Evolutionary conservation across 2,113 vertebrate genomes (phyloP), one percentile per base, ranked within the genome.

Genomic region (Microcebus murinus): DNA sequence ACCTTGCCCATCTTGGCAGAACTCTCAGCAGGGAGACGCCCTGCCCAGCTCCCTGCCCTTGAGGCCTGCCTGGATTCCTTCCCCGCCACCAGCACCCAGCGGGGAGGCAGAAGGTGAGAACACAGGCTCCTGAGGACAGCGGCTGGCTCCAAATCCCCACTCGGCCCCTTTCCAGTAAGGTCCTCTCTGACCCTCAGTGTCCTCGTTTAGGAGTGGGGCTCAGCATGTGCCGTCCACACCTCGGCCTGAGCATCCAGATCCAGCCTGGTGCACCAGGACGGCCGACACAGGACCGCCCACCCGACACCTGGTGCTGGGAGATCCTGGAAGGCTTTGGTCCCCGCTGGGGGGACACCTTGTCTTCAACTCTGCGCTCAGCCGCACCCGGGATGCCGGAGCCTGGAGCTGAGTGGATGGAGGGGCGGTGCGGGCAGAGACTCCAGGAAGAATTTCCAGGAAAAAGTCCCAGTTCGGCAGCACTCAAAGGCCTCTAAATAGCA

Each of bases 371-470:
- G 4, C 6, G 18, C 18, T 45, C 74, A 15, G 52, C 3, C 0
- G 0, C 29, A 0, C 2, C 36, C 36, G 1, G 25, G 15, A 2
- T 0, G 1, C 57, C 7, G 1, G 3, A 15, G 7, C 29, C 96
- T 85, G 85, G 34, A 31, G 76, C 42, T 9, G 10, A 55, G 57
- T 0, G 27, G 8, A 3, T 0, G 23, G 13, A 5, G 50, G 42
- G 13, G 14, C 9, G 0, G 12, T 0, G 0, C 23, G 68, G 45
- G 65, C 29, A 63, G 18, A 0, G 17, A 23, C 2, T 9, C 23
- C 0, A 0, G 0, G 10, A 15, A 0, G n/a, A 12, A 31, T 1
- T 42, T 13, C 25, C 21, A 36, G 63, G 42, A 34, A 4, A 3
- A 23, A 12, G 29, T 10, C 57, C 25, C 42, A 42, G 0, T 6